These are phyloP conservation scores for Papilio elwesi DNA, from an alignment of 2,888 invertebrate genomes.

Conservation along the genomic window DNA sequence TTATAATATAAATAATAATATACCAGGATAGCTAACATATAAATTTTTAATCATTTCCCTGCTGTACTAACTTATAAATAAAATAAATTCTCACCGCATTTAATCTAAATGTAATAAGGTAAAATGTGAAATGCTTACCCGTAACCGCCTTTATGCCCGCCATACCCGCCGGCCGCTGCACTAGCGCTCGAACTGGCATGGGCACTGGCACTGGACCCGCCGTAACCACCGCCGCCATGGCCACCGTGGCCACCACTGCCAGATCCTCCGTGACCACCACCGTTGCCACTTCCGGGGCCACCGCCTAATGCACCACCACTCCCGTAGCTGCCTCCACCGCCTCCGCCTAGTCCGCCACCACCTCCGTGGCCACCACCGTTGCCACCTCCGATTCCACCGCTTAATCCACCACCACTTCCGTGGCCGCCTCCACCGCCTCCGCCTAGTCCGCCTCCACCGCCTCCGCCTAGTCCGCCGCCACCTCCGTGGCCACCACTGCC, in stretches of 20 bases:
- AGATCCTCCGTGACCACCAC: conserved; percentile 42
- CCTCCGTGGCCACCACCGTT: conserved; percentile 46
- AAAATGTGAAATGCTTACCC: conserved; percentile 37
- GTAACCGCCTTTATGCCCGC: conserved; percentile 40
- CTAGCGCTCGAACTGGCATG: conserved; percentile 44
- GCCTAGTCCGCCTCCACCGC: conserved; percentile 47
- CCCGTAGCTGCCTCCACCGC: conserved; percentile 44
- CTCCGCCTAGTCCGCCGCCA: conserved; percentile 42
- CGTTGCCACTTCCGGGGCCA: conserved; percentile 40
- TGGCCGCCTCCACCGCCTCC: conserved; percentile 45
- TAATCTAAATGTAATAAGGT: not conserved
- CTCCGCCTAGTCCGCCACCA: conserved; percentile 47
- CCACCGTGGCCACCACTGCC: conserved; percentile 40
- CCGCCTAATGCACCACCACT: conserved; percentile 41
- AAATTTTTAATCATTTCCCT: not conserved
- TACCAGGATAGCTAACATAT: too few species aligned
- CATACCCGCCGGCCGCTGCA: conserved; percentile 39
- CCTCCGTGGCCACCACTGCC: conserved; percentile 51
- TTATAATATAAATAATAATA: too few species aligned
- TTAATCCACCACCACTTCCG: conserved; percentile 51
- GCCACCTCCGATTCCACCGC: conserved; percentile 40
- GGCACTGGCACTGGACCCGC: conserved; percentile 44
- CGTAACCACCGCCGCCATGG: conserved; percentile 37
- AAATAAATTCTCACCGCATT: too few species aligned
- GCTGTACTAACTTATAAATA: not conserved